These are phyloP conservation scores for Hydractinia echinata DNA, from an alignment of 30 jellyfish, hydroid and myxozoan genomes.

Conservation along the genomic window DNA sequence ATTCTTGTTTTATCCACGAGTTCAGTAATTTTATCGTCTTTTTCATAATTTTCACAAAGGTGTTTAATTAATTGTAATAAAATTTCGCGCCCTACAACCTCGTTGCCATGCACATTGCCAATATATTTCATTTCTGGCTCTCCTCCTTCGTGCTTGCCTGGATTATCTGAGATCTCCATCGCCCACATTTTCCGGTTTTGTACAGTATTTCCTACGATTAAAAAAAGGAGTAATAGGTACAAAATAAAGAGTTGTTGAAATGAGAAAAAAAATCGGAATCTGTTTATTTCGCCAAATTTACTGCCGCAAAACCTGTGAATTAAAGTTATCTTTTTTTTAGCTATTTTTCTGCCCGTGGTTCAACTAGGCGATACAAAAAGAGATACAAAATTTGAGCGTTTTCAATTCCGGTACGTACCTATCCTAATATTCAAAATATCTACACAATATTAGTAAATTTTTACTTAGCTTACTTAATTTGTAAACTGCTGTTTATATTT, in stretches of 20 bases:
- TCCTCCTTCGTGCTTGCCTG: slow-evolving; percentile 96
- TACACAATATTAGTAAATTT: no score
- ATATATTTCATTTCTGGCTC: slow-evolving; percentile 95
- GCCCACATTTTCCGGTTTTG: slow-evolving; percentile 98
- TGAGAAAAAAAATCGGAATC: no score
- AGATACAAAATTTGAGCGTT: no score
- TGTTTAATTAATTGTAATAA: slow-evolving; percentile 68
- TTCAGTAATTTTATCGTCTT: slow-evolving; percentile 60
- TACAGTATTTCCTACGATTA: slow-evolving; percentile 75
- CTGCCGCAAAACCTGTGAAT: no score
- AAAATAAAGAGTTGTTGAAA: background rate
- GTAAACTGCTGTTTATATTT: no score
- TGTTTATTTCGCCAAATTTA: no score
- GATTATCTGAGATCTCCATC: slow-evolving; percentile 82
- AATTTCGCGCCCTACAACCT: slow-evolving; percentile 90
- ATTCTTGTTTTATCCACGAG: slow-evolving; percentile 78
- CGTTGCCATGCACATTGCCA: slow-evolving; percentile 97
- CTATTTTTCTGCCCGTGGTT: no score
- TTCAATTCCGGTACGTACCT: no score
- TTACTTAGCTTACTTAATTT: no score
- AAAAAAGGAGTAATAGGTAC: background rate
- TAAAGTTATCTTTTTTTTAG: no score
- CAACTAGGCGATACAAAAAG: no score
- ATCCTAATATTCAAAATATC: no score
- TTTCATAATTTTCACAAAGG: slow-evolving; percentile 77